Evolutionary conservation across 2,113 vertebrate species (phyloP), one percentile per base, ranked within the genome.

Genomic region (Corydoras maculifer): DNA sequence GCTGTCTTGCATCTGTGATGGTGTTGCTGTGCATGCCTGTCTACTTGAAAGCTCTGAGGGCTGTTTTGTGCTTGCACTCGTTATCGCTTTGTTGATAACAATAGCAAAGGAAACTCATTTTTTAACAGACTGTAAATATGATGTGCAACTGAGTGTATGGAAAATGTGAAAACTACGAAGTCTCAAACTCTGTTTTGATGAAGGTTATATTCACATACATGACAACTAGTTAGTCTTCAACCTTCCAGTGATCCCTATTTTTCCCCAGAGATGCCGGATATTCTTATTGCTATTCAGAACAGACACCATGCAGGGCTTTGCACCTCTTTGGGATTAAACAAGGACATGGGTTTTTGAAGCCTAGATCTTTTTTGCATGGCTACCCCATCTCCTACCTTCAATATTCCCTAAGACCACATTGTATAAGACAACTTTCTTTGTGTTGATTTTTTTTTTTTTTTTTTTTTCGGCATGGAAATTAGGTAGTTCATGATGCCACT

Each of bases 311-410:
- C 83, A 69, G 72, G 88, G 85, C 84, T 82, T 86, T 84, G 80
- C 78, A 49, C 82, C 83, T 86, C 88, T 88, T 89, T 85, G 82
- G 86, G 82, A 82, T 85, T 86, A 88, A 84, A 91, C 89, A 91
- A 91, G 92, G 89, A 86, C 79, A 68, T 77, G 14, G 58, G 67
- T 74, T 78, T 82, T 87, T 57, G 88, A 77, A 87, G 82, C 84
- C 87, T 84, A 84, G 88, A 86, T 90, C 89, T 89, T 91, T 88
- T 86, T 87, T 88, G 81, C 88, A 90, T 83, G 86, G 82, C 84
- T 49, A 13, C 51, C 53, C 74, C 43, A 48, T 48, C 66, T 31
- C 54, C 12, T 30, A 54, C 50, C 67, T 62, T 43, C 35, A 63
- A 13, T 68, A 62, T 49, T 64, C 87, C 85, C 85, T 83, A 87